A percentile compares a stretch with the other conserved stretches of the same genome.
phyloP scores from a whole-genome alignment of 2,888 invertebrate species.

The Drosophila recens region DNA sequence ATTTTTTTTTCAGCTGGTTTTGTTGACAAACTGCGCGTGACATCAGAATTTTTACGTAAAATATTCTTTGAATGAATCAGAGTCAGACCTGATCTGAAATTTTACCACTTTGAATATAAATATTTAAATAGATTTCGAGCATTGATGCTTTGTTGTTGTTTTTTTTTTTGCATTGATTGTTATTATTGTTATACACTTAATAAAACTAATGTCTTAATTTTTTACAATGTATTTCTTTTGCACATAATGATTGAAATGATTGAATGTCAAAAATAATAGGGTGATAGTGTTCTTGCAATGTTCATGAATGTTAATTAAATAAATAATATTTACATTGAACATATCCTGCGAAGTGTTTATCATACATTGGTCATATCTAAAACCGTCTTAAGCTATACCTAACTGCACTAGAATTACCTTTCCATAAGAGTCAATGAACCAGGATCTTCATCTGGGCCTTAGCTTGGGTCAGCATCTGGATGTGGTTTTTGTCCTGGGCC shows the following conservation, averaged over 20 bases:
- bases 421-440: conserved; percentile 11
- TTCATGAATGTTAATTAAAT: too few relatives aligned
- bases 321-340: conserved; percentile 49
- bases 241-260: conserved; percentile 24
- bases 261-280: conserved; percentile 12
- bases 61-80: conserved; percentile 50
- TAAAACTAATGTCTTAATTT: conserved; percentile 19
- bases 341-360: conserved; percentile 38
- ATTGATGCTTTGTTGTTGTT: conserved; percentile 17
- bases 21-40: conserved; percentile 84
- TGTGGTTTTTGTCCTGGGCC: neutral
- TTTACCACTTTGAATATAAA: conserved; percentile 81
- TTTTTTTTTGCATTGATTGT: conserved; percentile 29
- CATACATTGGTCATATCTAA: conserved; percentile 42
- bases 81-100: conserved; percentile 51
- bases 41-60: conserved; percentile 84
- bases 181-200: conserved; percentile 14
- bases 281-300: too few relatives aligned
- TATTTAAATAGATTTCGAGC: conserved; percentile 22
- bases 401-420: conserved; percentile 45
- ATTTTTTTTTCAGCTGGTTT: conserved; percentile 70
- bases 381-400: conserved; percentile 10
- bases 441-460: neutral
- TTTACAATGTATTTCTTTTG: conserved; percentile 30
- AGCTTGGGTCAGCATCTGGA: neutral